Percentiles rank a stretch among this genome's conserved stretches.
Evolutionary conservation across 2,113 vertebrate genomes (phyloP).

Genomic region (Corythornis cristatus): DNA sequence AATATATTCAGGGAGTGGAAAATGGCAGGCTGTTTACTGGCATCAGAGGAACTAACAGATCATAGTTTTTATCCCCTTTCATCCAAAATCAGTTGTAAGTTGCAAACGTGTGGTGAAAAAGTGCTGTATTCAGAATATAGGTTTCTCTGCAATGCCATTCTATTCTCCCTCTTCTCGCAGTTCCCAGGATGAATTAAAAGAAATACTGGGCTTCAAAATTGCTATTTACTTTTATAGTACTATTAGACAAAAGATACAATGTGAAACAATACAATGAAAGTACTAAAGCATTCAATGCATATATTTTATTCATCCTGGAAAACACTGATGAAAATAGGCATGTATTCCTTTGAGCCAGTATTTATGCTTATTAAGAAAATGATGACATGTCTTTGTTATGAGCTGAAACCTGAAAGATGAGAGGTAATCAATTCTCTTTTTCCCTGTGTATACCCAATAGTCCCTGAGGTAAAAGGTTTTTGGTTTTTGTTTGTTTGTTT

Average conservation of each 20-base stretch:
- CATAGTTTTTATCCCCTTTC: not conserved
- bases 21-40: not conserved
- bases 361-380: not conserved
- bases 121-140: not conserved
- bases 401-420: not conserved
- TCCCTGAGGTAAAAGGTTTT: not conserved
- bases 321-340: not conserved
- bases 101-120: not conserved
- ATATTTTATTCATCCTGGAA: not conserved
- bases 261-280: not conserved
- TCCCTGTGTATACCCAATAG: not conserved
- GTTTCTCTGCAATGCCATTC: not conserved
- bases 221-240: not conserved
- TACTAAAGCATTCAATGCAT: not conserved
- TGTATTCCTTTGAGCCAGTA: not conserved
- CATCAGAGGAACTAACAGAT: not conserved
- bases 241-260: not conserved
- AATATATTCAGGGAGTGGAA: not conserved
- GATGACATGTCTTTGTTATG: not conserved
- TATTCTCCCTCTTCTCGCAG: not conserved
- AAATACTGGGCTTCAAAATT: not conserved
- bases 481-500: not conserved
- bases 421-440: not conserved
- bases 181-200: not conserved
- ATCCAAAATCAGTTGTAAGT: not conserved